These are phyloP conservation scores for Hypocryptadius cinnamomeus DNA, from an alignment of 2,113 vertebrate genomes.

Conservation along the genomic window DNA sequence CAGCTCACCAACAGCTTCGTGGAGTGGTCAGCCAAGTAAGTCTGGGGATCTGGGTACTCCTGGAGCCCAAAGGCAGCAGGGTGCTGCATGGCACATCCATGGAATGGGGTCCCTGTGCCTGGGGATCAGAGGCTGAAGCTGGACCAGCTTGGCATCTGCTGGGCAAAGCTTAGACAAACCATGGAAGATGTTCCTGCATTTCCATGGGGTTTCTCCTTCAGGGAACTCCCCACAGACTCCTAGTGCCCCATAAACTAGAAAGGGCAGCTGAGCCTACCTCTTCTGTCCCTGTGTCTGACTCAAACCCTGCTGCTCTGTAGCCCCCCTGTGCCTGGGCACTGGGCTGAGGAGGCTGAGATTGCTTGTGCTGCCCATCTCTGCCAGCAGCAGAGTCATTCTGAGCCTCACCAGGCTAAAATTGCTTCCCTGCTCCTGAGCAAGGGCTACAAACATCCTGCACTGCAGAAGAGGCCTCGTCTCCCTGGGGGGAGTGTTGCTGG, in stretches of 20 bases:
- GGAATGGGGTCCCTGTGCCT: neutral
- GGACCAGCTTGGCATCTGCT: neutral
- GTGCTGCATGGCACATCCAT: fast-evolving
- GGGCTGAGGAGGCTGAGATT: neutral
- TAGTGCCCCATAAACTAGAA: neutral
- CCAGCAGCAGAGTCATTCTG: neutral
- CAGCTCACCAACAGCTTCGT: slow-evolving; percentile 64
- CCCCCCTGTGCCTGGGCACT: neutral
- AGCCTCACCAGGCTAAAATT: neutral
- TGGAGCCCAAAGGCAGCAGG: fast-evolving
- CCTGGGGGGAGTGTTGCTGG: neutral
- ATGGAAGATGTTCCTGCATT: neutral
- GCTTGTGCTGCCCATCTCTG: neutral
- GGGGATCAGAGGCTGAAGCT: neutral
- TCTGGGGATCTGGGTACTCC: neutral
- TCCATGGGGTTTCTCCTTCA: neutral
- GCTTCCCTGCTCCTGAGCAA: neutral
- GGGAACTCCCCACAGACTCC: neutral
- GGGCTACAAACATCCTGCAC: neutral
- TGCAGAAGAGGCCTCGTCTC: neutral
- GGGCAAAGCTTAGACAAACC: neutral
- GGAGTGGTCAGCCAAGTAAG: neutral
- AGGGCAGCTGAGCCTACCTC: neutral
- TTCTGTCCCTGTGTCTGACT: neutral
- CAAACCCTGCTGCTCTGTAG: neutral